These are phyloP conservation scores for Eulemur rubriventer DNA, from an alignment of 2,797 vertebrate species.

Conservation along the genomic window DNA sequence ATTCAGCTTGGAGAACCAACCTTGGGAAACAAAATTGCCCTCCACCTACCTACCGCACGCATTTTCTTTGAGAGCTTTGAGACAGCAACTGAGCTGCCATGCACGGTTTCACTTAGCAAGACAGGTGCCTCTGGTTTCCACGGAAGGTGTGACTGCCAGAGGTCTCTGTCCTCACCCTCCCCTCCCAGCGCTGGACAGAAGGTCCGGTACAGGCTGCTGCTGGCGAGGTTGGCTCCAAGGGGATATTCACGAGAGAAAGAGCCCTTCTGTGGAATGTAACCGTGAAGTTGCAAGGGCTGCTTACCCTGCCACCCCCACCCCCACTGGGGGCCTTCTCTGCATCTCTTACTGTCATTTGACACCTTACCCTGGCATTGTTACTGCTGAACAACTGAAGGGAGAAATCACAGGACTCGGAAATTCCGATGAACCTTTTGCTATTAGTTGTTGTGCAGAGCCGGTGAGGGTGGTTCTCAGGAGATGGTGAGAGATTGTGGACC, in stretches of 20 bases:
- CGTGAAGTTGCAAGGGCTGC: not conserved
- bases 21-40: not conserved
- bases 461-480: not conserved
- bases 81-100: not conserved
- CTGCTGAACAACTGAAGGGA: not conserved
- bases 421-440: not conserved
- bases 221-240: not conserved
- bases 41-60: accelerated
- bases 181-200: not conserved
- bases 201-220: not conserved
- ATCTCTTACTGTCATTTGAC: not conserved
- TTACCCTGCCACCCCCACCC: accelerated
- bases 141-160: not conserved
- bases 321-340: not conserved
- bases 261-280: not conserved
- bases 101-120: not conserved
- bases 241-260: not conserved
- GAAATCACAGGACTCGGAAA: constrained; percentile 52
- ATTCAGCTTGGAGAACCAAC: not conserved
- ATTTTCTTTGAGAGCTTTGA: not conserved
- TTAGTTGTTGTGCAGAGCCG: not conserved
- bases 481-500: constrained; percentile 14
- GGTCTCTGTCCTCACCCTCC: not conserved
- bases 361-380: not conserved
- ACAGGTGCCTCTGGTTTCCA: not conserved